Evolutionary conservation across 2,113 vertebrate genomes (phyloP).

Genomic region (Phoenicopterus ruber): DNA sequence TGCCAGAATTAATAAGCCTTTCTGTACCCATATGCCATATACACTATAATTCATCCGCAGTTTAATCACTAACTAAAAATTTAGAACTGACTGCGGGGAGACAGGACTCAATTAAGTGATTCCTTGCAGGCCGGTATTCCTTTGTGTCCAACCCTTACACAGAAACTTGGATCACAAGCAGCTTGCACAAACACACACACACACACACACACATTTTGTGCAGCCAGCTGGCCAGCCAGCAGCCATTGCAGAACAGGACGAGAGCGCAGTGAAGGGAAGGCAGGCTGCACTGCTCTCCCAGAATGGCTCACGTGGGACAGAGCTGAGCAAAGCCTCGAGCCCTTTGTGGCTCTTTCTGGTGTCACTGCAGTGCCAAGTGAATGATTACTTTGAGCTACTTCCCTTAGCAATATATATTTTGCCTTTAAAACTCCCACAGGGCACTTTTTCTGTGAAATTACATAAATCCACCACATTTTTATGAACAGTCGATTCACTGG

Average conservation of each 20-base stretch:
- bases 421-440: neutral
- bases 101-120: neutral
- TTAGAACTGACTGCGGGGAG: neutral
- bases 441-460: neutral
- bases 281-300: neutral
- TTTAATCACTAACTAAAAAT: constrained; percentile 14
- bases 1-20: constrained; percentile 45
- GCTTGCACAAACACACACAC: neutral
- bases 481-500: neutral
- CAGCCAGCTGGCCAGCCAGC: neutral
- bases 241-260: neutral
- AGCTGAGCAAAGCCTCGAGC: neutral
- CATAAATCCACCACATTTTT: neutral
- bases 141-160: neutral
- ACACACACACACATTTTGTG: neutral
- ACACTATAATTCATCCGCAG: neutral
- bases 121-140: neutral
- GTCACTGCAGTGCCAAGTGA: neutral
- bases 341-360: neutral
- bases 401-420: neutral
- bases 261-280: neutral
- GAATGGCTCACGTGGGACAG: neutral
- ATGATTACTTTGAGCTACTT: neutral
- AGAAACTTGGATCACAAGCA: neutral
- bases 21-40: neutral